Evolutionary conservation across 1,140 invertebrate genomes (phyloP).

Genomic region (Plutomurus gul): DNA sequence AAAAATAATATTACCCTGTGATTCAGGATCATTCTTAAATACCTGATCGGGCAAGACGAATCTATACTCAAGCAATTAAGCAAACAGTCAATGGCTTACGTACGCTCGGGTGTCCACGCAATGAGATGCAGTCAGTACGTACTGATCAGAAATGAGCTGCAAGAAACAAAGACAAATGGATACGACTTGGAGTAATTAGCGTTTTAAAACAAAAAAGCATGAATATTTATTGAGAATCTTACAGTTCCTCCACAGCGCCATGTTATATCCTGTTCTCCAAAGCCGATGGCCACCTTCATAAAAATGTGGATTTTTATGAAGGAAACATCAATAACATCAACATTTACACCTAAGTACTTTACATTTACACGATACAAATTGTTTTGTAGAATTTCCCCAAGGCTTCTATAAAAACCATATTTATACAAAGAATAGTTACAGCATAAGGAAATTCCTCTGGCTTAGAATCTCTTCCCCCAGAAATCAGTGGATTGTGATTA

Average conservation of each 20-base stretch:
- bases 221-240: not conserved
- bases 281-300: slow-evolving; percentile 28
- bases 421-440: not conserved
- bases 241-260: slow-evolving; percentile 38
- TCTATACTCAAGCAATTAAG: too few species aligned
- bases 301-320: too few species aligned
- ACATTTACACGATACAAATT: too few species aligned
- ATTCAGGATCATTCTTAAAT: too few species aligned
- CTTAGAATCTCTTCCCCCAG: slow-evolving; percentile 29
- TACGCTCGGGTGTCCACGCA: slow-evolving; percentile 52
- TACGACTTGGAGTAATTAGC: too few species aligned
- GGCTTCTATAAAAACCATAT: too few species aligned
- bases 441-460: slow-evolving; percentile 21
- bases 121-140: slow-evolving; percentile 63
- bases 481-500: slow-evolving; percentile 28
- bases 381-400: too few species aligned
- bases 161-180: not conserved
- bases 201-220: not conserved
- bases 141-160: slow-evolving; percentile 59
- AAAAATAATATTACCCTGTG: too few species aligned
- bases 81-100: not conserved
- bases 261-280: not conserved
- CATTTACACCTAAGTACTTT: too few species aligned
- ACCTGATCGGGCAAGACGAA: too few species aligned
- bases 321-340: too few species aligned